Evolutionary conservation across 2,797 vertebrate genomes (phyloP), one percentile per base, ranked within the genome.

Genomic region (Hybognathus amarus): DNA sequence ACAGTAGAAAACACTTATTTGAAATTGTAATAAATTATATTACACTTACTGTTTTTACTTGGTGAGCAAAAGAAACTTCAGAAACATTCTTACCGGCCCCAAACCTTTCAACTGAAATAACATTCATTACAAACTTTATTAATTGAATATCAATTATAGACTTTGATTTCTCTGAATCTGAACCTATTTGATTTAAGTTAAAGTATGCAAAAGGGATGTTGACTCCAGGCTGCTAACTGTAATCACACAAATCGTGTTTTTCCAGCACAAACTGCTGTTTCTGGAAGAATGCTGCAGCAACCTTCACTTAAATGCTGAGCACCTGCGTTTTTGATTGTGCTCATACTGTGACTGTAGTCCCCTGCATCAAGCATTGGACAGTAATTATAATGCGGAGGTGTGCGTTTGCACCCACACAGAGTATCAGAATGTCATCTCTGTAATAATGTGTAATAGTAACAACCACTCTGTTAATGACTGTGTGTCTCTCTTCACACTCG

Each of bases 351-450:
- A 71, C 69, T 80, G 42, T 70, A 64, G 67, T 42, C n/a, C 36
- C 71, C 68, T 84, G 80, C 76, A 47, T 79, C 54, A 75, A 83
- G 69, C 89, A 92, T 90, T 45, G 88, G 89, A 90, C 70, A 77
- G 79, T 95, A 94, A 94, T 94, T 94, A 92, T 89, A 85, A 75
- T 88, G 88, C 80, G 85, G 87, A 89, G 90, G 88, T 90, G 91
- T 87, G 86, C 82, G 90, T 89, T 86, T 90, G 89, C 88, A 87
- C 87, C 92, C 92, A 92, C 93, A 91, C 92, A 92, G 15, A 33
- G 85, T 76, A 74, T 83, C 84, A 82, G 63, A 80, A 67, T 87
- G 87, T 87, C 82, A 88, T 85, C 81, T 77, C 70, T 59, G 61
- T 73, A 71, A 77, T 76, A 85, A 85, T 45, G 22, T 85, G 76